Evolutionary conservation across 2,888 invertebrate genomes (phyloP), one percentile per base, ranked within the genome.

Genomic region (Cactoblastis cactorum): DNA sequence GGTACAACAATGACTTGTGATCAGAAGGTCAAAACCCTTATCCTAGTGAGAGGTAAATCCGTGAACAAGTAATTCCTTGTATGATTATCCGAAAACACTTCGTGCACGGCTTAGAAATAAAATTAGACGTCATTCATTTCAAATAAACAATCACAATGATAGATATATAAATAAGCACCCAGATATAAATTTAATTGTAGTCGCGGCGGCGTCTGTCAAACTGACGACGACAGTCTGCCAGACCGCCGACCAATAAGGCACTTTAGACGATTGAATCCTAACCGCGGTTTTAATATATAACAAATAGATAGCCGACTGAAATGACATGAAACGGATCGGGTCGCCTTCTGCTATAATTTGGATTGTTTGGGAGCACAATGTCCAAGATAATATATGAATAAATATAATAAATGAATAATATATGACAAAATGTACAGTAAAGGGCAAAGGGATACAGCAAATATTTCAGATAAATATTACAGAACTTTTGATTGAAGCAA

Each of bases 201-300:
- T 24, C 12, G n/a, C n/a, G 41, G 17, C 41, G 11, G 12, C 19
- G 18, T 18, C 49, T 35, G 43, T 37, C 53, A 46, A 24, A 48
- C 12, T 47, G 35, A 53, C 51, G 39, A 38, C 45, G 50, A 49
- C 62, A 60, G 56, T 54, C 58, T 43, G 56, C 56, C 50, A 52
- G 56, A 57, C 57, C 55, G 50, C 49, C 57, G 52, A 61, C 61
- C 63, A 59, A 63, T 67, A 32, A 60, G 61, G 56, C 59, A 48
- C 58, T 56, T 53, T 53, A 55, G 49, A 54, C 52, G 52, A 54
- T 53, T 53, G 61, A 55, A 55, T 55, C 54, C 41, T 41, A 45
- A 55, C 61, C 61, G 54, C 58, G 64, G 64, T 65, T 65, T 65
- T 62, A 62, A 63, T 67, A 61, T 54, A 57, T 39, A 50, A 51